Evolutionary conservation across 1,140 invertebrate species (phyloP), one percentile per base, ranked within the genome.

Genomic region (Trachymyrmex cornetzi): DNA sequence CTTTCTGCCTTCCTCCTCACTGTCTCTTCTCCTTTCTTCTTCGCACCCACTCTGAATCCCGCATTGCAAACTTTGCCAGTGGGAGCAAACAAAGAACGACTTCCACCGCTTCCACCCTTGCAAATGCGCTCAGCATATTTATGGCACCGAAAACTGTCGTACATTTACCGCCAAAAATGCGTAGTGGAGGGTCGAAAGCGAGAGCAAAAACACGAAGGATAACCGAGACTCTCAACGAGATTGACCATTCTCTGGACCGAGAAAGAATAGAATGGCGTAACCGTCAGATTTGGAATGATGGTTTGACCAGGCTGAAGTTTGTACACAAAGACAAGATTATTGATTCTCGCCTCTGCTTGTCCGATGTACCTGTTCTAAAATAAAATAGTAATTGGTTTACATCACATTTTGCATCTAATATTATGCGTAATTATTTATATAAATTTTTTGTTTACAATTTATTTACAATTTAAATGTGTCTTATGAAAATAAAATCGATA

Each of bases 61-160:
- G 48, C 30, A 38, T 67, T 53, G 59, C 81, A 64, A 87, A 87
- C 66, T 91, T 90, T 72, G 34, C 61, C 57, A 59, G 69, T 24
- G 11, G 77, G 53, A 71, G 48, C 87, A 86, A 90, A 92, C 91
- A 92, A 91, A 91, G 90, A 90, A 59, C 61, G 38, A 57, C 59
- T 86, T 80, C 77, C 85, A 84, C 75, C 90, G 61, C 59, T 86
- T 80, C 77, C 85, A 84, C 75, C 90, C 90, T 69, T 87, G 64
- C 84, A 88, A 91, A 86, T 81, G 85, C 87, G 87, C 82, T 77
- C 50, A 91, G 91, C 91, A 90, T 92, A 90, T 92, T 91, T 92
- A 92, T 90, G 89, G 79, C 77, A 38, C 57, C 75, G 53, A 88
- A 88, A 89, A 77, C 72, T 69, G 59, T 61, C 86, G 85, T 87